Evolutionary conservation across 2,113 vertebrate species (phyloP), one percentile per base, ranked within the genome.

Genomic region (Nibea coibor): DNA sequence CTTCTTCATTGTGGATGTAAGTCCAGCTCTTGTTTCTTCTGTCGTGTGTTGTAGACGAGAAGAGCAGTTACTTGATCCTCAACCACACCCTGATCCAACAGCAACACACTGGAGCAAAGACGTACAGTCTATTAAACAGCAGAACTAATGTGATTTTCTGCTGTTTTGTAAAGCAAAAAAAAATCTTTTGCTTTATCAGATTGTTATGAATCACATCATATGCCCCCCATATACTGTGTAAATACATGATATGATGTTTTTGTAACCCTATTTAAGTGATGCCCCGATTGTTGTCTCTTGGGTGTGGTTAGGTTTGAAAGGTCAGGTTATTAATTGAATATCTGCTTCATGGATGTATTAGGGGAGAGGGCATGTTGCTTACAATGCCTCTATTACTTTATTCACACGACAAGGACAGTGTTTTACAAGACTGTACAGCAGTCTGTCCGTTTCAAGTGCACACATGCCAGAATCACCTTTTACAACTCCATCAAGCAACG

Each of bases 1-100:
- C 93, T 99, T 99, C 96, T 98, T 99, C 94, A 99, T 99, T 79
- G 98, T 99, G 90, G 98, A 98, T 94, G 98, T 99, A 98, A 94
- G 98, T 98, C 75, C 64, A 20, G 35, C 50, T 85, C 63, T 77
- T 75, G 3, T 56, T 72, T 83, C 51, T 50, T 69, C 48, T 50
- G n/a, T 50, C 28, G 4, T 87, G 66, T 80, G 35, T 50, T 24
- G 50, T 69, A 56, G 12, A 73, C 48, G 66, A 63, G 69, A 63
- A 35, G 45, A 74, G 35, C 12, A 48, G 22, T 68, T 70, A 42
- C 35, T 73, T 56, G 14, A 43, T 80, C 56, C 26, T 76, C 35
- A 87, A 79, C 78, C 87, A 87, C 81, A 87, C 81, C 75, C 75
- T 84, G 64, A 28, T 82, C 47, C 53, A 81, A 84, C 66, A 86